Evolutionary conservation across 2,113 vertebrate genomes (phyloP), one percentile per base, ranked within the genome.

Genomic region (Caranx ignobilis): DNA sequence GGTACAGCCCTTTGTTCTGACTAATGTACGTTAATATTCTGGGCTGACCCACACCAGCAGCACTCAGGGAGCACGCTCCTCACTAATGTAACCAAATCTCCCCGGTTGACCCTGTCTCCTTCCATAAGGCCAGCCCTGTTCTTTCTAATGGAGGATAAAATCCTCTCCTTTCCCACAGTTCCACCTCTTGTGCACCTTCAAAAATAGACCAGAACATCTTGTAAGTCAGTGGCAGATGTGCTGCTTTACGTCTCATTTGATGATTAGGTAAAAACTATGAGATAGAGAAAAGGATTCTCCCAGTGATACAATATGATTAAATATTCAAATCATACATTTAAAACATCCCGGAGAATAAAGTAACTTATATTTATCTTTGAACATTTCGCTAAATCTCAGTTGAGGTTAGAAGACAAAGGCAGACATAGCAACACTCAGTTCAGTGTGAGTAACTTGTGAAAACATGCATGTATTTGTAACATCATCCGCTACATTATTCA

Each of bases 21-120:
- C 75, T 87, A 91, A 89, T 89, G 84, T 80, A 61, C 54, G 3
- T 84, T 90, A 89, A 90, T 90, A 91, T 88, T 90, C 71, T 34
- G 75, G 64, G 68, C 73, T 83, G 84, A 88, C 82, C 88, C 77
- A 50, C 79, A 78, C 83, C 73, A 79, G 77, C 21, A 71, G 75
- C 84, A 83, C 75, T 82, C 62, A 31, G 52, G 59, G 79, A 77
- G 75, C 71, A 70, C 11, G 50, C 84, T 75, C 66, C 70, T 62
- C 61, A 12, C 74, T 90, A 87, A 89, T 59, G 85, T 88, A 92
- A 88, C 88, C 65, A 77, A 87, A 92, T 79, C 79, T 71, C 71
- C 59, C 56, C 43, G 43, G 65, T 79, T 87, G 79, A 89, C 84
- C 83, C 83, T 76, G 75, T 89, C 83, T 90, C 79, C 82, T 81